Base-by-base conservation (phyloP, 1,140 invertebrate genomes). In the Druon quercuslanigerum region DNA sequence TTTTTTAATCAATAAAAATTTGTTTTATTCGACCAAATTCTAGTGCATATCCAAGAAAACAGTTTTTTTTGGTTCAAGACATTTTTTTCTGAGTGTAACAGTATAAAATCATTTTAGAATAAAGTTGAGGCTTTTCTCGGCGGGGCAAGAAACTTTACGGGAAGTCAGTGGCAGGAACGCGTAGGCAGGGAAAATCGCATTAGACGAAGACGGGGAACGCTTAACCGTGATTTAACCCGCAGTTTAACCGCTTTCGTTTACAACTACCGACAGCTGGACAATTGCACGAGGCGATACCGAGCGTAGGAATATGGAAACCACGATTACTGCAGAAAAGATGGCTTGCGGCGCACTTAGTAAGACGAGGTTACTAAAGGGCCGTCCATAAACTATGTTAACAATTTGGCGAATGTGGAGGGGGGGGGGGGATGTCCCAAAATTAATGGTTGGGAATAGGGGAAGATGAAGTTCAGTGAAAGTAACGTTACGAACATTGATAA, bases 251-350 rank as follows among this genome's bases (percentile, higher is more conserved):
- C 66, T 50, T 72, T 76, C 76, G 78, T 75, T 85, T 82, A 81
- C 79, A 79, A 60, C 79, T 81, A 72, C 83, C 79, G 83, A 84
- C 83, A 82, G 80, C 83, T 82, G 83, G 83, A 85, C 83, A 85
- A 84, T 85, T 79, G 83, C 82, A 79, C 79, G 78, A 66, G 73
- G 79, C 74, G 74, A 76, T 79, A 71, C 73, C 73, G 79, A 75
- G 76, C 71, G 75, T 73, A 77, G 71, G 78, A 85, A 84, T 81
- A 81, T 77, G 79, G 82, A 84, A 84, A 81, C 81, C 54, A 71
- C 82, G 83, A 84, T 84, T 84, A 84, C 83, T 81, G 83, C 82
- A 83, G 80, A 84, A 83, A 84, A 80, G 79, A 73, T 72, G 56
- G 25, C 60, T 82, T 52, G 80, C 33, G 57, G 13, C 73, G 71